Base-by-base conservation (phyloP, 2,113 vertebrate species). In the Sceloporus undulatus region DNA sequence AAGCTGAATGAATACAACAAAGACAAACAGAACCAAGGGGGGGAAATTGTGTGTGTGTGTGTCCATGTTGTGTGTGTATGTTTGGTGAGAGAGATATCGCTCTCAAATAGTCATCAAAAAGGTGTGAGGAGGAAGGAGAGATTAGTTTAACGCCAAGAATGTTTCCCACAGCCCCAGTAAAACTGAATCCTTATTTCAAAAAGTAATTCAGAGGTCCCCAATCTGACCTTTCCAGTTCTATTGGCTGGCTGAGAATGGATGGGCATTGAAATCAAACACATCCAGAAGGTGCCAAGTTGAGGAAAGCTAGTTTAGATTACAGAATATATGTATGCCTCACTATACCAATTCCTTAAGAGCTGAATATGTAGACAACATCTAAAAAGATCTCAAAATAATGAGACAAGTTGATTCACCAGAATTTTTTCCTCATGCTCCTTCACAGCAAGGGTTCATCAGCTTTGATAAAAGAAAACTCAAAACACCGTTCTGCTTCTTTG, bases 131-230 rank as follows among this genome's bases (percentile, higher is more conserved):
- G 13, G 59, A 18, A 62, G 59, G 1, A 18, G 59, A 62, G 59
- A 14, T 62, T 29, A 89, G 79, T 85, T 94, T 89, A 83, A 52
- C 25, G 87, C 77, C 7, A 91, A 90, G 29, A 1, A 52, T 25
- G 2, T 79, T 54, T 79, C 18, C 52, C 40, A 34, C 11, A 79
- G 34, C 16, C 1, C 34, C 79, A 80, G 38, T 27, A 73, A 91
- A 91, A 93, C 56, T 77, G 90, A 92, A 89, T 81, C 89, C 86
- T 92, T 95, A 91, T 93, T 88, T 81, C 87, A 89, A 0, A 59
- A n/a, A 88, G 40, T 42, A 75, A 84, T 62, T 71, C 27, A 84
- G n/a, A 1, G 13, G 56, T 48, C 40, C 42, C 40, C 40, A 42
- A 29, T 4, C 40, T 68, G 81, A 10, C 25, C 14, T 16, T 48